A percentile compares a stretch with the other conserved stretches of the same genome.
These are phyloP conservation scores for Pteronotus mesoamericanus DNA, from an alignment of 2,797 vertebrate genomes.

Conservation along the genomic window DNA sequence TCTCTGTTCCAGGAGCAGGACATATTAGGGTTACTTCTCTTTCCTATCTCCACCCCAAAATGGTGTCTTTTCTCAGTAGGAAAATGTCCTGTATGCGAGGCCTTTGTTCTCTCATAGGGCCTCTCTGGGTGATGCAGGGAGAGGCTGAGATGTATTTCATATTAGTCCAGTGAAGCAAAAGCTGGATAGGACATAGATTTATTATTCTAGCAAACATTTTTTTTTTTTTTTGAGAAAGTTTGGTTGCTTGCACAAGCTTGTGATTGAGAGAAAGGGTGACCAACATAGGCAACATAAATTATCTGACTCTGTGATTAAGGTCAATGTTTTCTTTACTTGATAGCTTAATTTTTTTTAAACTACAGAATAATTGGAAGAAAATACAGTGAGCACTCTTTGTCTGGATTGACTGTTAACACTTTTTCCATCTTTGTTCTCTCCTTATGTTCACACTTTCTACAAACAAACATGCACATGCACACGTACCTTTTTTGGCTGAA, in stretches of 20 bases:
- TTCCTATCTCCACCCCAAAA: neutral
- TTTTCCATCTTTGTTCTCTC: neutral
- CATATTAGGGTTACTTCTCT: neutral
- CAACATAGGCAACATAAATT: neutral
- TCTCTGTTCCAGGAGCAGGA: neutral
- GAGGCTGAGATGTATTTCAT: neutral
- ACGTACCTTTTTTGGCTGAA: neutral
- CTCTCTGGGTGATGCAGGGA: neutral
- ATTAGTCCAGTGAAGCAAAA: neutral
- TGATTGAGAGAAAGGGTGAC: neutral
- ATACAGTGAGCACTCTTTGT: neutral
- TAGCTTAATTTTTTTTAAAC: neutral
- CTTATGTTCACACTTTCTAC: neutral
- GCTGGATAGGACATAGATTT: neutral
- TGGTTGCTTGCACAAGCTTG: neutral
- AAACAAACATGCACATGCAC: neutral
- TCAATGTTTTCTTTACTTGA: neutral
- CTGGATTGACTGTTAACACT: neutral
- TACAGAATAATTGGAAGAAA: neutral
- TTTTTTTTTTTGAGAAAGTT: neutral
- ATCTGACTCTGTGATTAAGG: neutral
- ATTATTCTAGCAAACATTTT: neutral
- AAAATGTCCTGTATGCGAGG: neutral
- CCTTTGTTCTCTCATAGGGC: neutral
- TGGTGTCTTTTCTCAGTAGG: neutral